Evolutionary conservation across 2,797 vertebrate species (phyloP).

Genomic region (Lacerta bilineata): DNA sequence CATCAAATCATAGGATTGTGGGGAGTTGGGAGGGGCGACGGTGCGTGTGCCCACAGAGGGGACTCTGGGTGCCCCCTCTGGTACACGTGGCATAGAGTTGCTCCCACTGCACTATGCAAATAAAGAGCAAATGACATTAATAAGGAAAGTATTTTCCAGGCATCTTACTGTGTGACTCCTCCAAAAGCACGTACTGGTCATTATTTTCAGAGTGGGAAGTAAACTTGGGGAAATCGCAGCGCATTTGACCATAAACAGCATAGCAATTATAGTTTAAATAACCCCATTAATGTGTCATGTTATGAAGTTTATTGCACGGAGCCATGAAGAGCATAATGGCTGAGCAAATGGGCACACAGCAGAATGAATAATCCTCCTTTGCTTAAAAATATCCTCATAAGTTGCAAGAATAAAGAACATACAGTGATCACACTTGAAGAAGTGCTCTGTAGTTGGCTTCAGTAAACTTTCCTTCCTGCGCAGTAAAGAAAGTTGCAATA

Average conservation of each 20-base stretch:
- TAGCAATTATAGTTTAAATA: constrained; percentile 67
- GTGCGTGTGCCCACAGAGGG: too few relatives aligned
- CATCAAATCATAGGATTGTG: too few relatives aligned
- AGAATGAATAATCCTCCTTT: constrained; percentile 71
- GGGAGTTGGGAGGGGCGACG: too few relatives aligned
- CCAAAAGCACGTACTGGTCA: constrained; percentile 50
- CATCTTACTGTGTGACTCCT: constrained; percentile 61
- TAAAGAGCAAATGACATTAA: constrained; percentile 68
- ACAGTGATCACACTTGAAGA: constrained; percentile 68
- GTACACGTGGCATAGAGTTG: too few relatives aligned
- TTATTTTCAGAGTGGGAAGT: constrained; percentile 58
- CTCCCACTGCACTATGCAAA: constrained; percentile 22
- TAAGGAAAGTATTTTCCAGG: constrained; percentile 60
- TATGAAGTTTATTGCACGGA: constrained; percentile 67
- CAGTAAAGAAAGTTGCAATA: constrained; percentile 67
- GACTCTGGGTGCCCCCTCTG: too few relatives aligned
- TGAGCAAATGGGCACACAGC: constrained; percentile 62
- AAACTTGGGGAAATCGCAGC: constrained; percentile 62
- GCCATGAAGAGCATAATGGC: constrained; percentile 62
- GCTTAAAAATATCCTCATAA: constrained; percentile 73
- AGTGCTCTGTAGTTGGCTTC: constrained; percentile 59
- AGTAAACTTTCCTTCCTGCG: constrained; percentile 68
- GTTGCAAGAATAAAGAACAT: constrained; percentile 70
- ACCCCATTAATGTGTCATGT: constrained; percentile 68
- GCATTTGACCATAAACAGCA: constrained; percentile 65